Evolutionary conservation across 1,140 invertebrate genomes (phyloP).

Genomic region (Drosophila leontia): DNA sequence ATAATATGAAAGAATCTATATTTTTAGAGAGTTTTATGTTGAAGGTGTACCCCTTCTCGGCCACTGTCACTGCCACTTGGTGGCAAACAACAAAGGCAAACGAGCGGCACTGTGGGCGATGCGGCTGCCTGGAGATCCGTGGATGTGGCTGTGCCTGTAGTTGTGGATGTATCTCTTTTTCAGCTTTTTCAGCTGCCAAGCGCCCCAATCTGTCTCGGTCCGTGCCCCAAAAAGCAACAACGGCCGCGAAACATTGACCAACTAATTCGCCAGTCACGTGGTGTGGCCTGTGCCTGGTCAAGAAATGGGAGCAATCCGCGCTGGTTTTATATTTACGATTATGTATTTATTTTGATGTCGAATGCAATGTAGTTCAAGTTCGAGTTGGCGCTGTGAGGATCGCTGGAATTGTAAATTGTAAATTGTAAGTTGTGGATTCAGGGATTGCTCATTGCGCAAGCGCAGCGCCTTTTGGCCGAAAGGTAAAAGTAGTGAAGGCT

Average conservation of each 20-base stretch:
- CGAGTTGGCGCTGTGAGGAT: slow-evolving; percentile 66
- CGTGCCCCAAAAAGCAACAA: slow-evolving; percentile 58
- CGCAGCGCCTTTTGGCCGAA: slow-evolving; percentile 15
- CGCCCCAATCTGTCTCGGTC: slow-evolving; percentile 50
- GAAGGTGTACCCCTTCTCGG: slow-evolving; percentile 3
- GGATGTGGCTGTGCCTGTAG: slow-evolving; percentile 9
- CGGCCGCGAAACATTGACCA: slow-evolving; percentile 59
- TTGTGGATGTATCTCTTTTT: slow-evolving; percentile 18
- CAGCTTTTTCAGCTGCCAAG: slow-evolving; percentile 31
- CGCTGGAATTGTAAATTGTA: slow-evolving; percentile 2
- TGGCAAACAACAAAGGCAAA: slow-evolving; percentile 58
- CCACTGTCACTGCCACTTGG: slow-evolving; percentile 31
- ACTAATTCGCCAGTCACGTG: slow-evolving; percentile 77
- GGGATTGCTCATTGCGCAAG: slow-evolving; percentile 57
- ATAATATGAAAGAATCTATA: background rate
- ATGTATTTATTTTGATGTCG: slow-evolving; percentile 68
- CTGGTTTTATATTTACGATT: slow-evolving; percentile 54
- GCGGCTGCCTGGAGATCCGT: slow-evolving; percentile 69
- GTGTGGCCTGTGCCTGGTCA: slow-evolving; percentile 54
- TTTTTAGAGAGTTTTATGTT: background rate
- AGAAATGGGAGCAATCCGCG: slow-evolving; percentile 73
- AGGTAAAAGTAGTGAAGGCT: slow-evolving; percentile 34
- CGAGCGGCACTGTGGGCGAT: slow-evolving; percentile 69
- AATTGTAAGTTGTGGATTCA: too few species aligned
- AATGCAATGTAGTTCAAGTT: slow-evolving; percentile 78